Conservation (phyloP, 2,797 vertebrate genomes). For the Bryconaethiops microstoma region DNA sequence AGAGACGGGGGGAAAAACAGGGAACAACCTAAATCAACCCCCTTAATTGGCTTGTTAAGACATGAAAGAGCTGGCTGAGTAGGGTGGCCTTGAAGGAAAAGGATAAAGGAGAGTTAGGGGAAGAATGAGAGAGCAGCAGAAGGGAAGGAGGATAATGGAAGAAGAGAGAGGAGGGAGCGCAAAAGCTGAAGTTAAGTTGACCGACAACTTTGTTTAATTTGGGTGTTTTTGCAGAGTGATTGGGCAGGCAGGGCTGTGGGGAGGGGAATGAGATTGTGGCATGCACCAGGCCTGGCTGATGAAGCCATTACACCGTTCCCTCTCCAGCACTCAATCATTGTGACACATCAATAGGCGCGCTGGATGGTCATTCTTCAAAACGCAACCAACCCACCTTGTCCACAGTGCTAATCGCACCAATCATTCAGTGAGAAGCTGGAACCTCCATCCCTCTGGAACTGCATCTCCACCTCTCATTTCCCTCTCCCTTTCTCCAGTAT, state of each 20-base stretch:
- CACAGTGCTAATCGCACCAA: conserved; percentile 72
- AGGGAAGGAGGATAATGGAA: conserved; percentile 43
- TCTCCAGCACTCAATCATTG: conserved; percentile 78
- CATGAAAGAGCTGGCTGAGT: conserved; percentile 62
- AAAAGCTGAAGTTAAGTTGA: conserved; percentile 59
- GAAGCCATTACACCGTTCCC: conserved; percentile 77
- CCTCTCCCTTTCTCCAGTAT: conserved; percentile 20
- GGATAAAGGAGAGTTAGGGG: conserved; percentile 46
- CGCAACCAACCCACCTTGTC: conserved; percentile 66
- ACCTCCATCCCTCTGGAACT: conserved; percentile 51
- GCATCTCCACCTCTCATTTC: conserved; percentile 31
- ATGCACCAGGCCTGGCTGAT: conserved; percentile 75
- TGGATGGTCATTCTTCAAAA: conserved; percentile 75
- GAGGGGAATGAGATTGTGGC: conserved; percentile 74
- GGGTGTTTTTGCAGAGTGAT: conserved; percentile 61
- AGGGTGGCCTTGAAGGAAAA: conserved; percentile 58
- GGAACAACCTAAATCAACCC: conserved; percentile 60
- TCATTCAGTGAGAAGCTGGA: conserved; percentile 70
- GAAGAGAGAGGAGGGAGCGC: conserved; percentile 28
- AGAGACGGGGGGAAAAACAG: conserved; percentile 35
- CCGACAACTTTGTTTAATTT: conserved; percentile 71
- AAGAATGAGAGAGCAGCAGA: conserved; percentile 39
- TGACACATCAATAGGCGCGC: conserved; percentile 75
- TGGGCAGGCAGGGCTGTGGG: conserved; percentile 65
- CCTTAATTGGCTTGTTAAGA: conserved; percentile 73